A percentile compares a stretch with the other conserved stretches of the same genome.
These are phyloP conservation scores for Globodera rostochiensis DNA, from an alignment of 1,140 invertebrate genomes.

Conservation along the genomic window DNA sequence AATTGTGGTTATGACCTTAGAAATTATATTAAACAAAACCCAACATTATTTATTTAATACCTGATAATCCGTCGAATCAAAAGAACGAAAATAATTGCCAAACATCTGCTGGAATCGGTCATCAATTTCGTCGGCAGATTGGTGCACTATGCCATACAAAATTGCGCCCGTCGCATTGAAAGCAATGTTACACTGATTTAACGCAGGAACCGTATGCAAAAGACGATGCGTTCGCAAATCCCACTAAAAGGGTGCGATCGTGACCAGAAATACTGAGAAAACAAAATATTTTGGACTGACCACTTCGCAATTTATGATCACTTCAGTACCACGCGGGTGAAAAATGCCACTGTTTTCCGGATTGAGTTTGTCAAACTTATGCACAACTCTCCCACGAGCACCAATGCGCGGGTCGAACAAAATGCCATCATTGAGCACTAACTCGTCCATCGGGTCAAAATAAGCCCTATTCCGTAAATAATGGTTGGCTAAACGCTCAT, in stretches of 20 bases:
- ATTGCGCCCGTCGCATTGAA: slow-evolving; percentile 71
- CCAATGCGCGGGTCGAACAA: slow-evolving; percentile 87
- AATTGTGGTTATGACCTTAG: slow-evolving; percentile 73
- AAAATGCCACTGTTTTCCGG: slow-evolving; percentile 90
- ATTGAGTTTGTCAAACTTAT: slow-evolving; percentile 97
- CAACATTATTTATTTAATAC: not conserved
- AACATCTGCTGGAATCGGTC: slow-evolving; percentile 72
- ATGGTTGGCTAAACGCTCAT: slow-evolving; percentile 79
- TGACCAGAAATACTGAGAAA: slow-evolving; percentile 17
- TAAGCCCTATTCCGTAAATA: slow-evolving; percentile 91
- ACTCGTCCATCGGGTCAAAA: slow-evolving; percentile 87
- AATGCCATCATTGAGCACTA: slow-evolving; percentile 91
- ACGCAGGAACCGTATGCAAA: slow-evolving; percentile 84
- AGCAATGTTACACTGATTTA: slow-evolving; percentile 79
- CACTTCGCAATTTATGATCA: slow-evolving; percentile 72
- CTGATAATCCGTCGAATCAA: slow-evolving; percentile 88
- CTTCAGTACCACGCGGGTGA: slow-evolving; percentile 82
- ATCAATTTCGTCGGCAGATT: slow-evolving; percentile 69
- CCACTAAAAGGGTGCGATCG: slow-evolving; percentile 80
- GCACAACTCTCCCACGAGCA: slow-evolving; percentile 70
- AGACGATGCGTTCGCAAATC: slow-evolving; percentile 91
- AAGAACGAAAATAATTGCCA: slow-evolving; percentile 86
- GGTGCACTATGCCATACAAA: slow-evolving; percentile 69
- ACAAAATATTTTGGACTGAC: slow-evolving; percentile 55
- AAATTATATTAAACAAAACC: not conserved